phyloP scores from a whole-genome alignment of 2,888 invertebrate genomes.

The Cryptocephalus primarius region DNA sequence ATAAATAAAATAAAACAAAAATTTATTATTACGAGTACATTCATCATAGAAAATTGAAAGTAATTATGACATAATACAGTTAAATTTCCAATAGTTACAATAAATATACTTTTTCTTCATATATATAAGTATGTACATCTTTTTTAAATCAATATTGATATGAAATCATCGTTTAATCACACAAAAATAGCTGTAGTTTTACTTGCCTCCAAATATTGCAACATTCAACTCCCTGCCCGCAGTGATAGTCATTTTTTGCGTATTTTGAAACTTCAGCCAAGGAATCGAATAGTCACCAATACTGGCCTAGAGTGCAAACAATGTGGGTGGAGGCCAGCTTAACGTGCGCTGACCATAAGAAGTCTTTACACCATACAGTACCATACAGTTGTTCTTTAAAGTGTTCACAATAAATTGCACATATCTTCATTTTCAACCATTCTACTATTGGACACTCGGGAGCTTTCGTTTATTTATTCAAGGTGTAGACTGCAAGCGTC shows the following conservation, averaged over 20 bases:
- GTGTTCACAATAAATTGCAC: slow-evolving; percentile 8
- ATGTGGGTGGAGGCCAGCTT: slow-evolving; percentile 76
- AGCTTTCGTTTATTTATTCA: too few species aligned
- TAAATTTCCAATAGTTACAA: too few species aligned
- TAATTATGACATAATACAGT: too few species aligned
- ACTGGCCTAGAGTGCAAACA: slow-evolving; percentile 64
- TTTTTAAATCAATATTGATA: too few species aligned
- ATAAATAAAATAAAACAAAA: slow-evolving; percentile 4
- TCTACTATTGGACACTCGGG: too few species aligned
- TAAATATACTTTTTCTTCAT: too few species aligned
- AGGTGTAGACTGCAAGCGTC: too few species aligned
- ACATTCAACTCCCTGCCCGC: background rate
- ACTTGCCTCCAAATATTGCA: background rate
- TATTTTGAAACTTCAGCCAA: too few species aligned
- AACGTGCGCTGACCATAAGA: slow-evolving; percentile 18
- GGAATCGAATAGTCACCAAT: background rate
- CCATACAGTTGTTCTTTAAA: slow-evolving; percentile 14
- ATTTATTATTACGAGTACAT: too few species aligned
- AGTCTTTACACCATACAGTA: slow-evolving; percentile 22
- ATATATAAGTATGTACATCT: too few species aligned
- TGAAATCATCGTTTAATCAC: slow-evolving; percentile 14
- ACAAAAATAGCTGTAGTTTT: slow-evolving; percentile 7
- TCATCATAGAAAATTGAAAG: slow-evolving; percentile 1
- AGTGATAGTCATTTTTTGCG: background rate
- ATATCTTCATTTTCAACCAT: background rate